Conservation (phyloP, 92 coral and sea anemone genomes). For the Parazoanthus swiftii region DNA sequence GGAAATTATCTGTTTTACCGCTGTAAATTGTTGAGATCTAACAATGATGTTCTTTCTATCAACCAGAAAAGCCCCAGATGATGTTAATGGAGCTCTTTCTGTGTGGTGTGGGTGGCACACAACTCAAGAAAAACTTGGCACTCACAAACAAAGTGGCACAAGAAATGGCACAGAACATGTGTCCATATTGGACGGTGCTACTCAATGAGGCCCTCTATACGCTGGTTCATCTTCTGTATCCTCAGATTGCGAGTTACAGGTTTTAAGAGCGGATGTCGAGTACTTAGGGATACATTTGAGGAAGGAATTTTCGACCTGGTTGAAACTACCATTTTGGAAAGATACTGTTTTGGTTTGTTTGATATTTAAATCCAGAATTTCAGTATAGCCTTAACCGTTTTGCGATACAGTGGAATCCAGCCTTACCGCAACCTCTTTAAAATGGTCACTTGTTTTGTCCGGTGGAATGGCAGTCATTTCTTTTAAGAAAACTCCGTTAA, state of each 20-base stretch:
- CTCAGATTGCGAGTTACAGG: slow-evolving; percentile 19
- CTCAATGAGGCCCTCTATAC: slow-evolving; percentile 78
- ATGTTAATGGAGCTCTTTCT: slow-evolving; percentile 81
- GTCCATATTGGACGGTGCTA: slow-evolving; percentile 60
- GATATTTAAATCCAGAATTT: background rate
- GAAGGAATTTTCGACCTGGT: background rate
- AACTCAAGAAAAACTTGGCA: slow-evolving; percentile 64
- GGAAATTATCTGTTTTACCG: background rate
- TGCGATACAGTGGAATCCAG: too few relatives aligned
- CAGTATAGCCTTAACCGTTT: background rate
- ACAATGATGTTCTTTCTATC: slow-evolving; percentile 13
- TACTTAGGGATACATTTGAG: background rate
- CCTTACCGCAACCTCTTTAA: too few relatives aligned
- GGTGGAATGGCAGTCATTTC: too few relatives aligned
- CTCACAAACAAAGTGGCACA: slow-evolving; percentile 56
- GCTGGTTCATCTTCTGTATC: slow-evolving; percentile 87
- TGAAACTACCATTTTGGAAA: too few relatives aligned
- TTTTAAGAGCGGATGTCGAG: too few relatives aligned
- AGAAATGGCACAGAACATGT: slow-evolving; percentile 49
- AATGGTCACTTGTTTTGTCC: too few relatives aligned
- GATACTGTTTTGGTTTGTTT: too few relatives aligned
- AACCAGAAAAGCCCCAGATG: slow-evolving; percentile 74
- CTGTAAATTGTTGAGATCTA: background rate
- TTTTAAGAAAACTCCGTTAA: too few relatives aligned
- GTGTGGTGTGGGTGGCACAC: slow-evolving; percentile 78